A percentile compares a stretch with the other conserved stretches of the same genome.
phyloP scores from a whole-genome alignment of 2,797 vertebrate species.

The Macroramphosus scolopax region DNA sequence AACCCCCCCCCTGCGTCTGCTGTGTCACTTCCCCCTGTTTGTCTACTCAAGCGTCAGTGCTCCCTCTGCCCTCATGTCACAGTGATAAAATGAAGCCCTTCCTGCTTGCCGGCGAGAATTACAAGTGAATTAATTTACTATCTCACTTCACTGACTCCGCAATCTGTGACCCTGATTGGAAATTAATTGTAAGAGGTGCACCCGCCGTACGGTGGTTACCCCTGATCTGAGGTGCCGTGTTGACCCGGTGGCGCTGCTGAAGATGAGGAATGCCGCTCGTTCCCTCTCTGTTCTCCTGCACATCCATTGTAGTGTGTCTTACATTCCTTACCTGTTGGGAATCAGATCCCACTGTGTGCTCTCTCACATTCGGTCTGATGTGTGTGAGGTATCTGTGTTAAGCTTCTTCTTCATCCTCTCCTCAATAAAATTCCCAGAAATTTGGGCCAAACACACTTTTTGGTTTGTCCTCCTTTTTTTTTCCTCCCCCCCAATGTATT shows the following conservation, averaged over 20 bases:
- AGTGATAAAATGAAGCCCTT: conserved; percentile 20
- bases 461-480: conserved; percentile 25
- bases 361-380: conserved; percentile 52
- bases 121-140: conserved; percentile 43
- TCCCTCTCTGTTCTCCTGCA: conserved; percentile 1
- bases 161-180: conserved; percentile 22
- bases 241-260: background rate
- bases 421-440: conserved; percentile 50
- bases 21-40: conserved; percentile 31
- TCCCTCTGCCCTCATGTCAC: conserved; percentile 26
- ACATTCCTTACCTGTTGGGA: conserved; percentile 16
- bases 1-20: too few species aligned
- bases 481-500: background rate
- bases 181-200: conserved; percentile 35
- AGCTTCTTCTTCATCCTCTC: conserved; percentile 49
- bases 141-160: conserved; percentile 15
- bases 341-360: conserved; percentile 40
- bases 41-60: conserved; percentile 23
- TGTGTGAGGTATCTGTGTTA: conserved; percentile 22
- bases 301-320: background rate
- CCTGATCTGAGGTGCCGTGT: conserved; percentile 8
- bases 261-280: conserved; percentile 6
- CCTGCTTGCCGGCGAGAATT: conserved; percentile 31
- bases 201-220: conserved; percentile 7
- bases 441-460: conserved; percentile 42